Evolutionary conservation across 2,797 vertebrate species (phyloP).

Genomic region (Protosalanx chinensis): DNA sequence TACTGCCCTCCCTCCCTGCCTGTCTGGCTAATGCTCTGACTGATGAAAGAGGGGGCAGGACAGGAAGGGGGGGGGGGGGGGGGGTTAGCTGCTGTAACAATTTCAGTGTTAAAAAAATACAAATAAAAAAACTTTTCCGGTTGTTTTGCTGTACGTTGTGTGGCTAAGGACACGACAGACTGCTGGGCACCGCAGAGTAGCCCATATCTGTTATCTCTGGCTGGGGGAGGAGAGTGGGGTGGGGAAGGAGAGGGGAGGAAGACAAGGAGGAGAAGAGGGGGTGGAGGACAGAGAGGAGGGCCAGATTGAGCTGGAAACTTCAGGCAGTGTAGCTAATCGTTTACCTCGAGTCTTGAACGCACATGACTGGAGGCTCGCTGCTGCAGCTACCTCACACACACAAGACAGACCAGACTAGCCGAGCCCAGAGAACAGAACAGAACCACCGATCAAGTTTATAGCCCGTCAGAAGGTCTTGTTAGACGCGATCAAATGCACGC

Average conservation of each 20-base stretch:
- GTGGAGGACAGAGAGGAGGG: neutral
- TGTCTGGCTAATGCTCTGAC: too few relatives aligned
- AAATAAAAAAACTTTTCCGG: too few relatives aligned
- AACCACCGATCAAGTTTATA: neutral
- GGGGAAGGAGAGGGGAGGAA: neutral
- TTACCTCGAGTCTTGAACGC: constrained; percentile 40
- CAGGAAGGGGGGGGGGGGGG: too few relatives aligned
- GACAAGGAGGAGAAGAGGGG: neutral
- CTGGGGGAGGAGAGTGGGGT: constrained; percentile 14
- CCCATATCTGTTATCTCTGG: too few relatives aligned
- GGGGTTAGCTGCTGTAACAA: too few relatives aligned
- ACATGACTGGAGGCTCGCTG: constrained; percentile 50
- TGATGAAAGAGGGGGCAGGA: too few relatives aligned
- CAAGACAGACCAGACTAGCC: neutral
- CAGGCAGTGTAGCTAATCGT: constrained; percentile 43
- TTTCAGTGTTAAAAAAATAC: too few relatives aligned
- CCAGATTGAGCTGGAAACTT: constrained; percentile 16
- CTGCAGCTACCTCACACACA: constrained; percentile 20
- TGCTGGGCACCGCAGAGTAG: too few relatives aligned
- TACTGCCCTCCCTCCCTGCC: too few relatives aligned
- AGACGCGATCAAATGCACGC: neutral
- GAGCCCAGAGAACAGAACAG: neutral
- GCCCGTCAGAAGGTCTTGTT: neutral
- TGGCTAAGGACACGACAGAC: too few relatives aligned
- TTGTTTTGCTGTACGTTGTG: too few relatives aligned